Evolutionary conservation across 2,113 vertebrate species (phyloP), one percentile per base, ranked within the genome.

Genomic region (Percopsis transmontana): DNA sequence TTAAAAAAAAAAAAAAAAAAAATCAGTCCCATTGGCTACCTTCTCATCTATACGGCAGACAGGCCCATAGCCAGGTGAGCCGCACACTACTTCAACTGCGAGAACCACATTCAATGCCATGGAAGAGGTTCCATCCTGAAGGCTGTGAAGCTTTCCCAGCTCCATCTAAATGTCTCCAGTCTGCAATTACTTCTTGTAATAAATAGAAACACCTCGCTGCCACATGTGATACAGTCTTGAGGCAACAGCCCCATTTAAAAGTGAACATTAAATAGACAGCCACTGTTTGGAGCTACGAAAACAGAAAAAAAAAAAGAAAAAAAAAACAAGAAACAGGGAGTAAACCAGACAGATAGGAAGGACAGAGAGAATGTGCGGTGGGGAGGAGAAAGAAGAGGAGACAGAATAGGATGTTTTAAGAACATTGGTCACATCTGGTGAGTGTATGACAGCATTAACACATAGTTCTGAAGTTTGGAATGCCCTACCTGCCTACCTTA

Each of bases 161-260:
- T 81, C 27, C 33, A 54, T n/a, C n/a, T n/a, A n/a, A n/a, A n/a
- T n/a, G n/a, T n/a, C n/a, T n/a, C 6, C 42, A 67, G 24, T 18
- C 27, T 55, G 66, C 38, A 20, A 55, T 33, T 48, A 45, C 33
- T 50, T 73, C 80, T 76, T 58, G 58, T 86, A 77, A 74, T 47
- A 40, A 68, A 14, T 20, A 52, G 54, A 58, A 50, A 33, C 48
- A 50, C 38, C 52, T 12, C 47, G 64, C 23, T 58, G 40, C 12
- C 45, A 54, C 11, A 70, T 20, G 41, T 76, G 74, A 85, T 23
- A 39, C 59, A 12, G 1, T 40, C 55, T 77, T 12, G 10, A 58
- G 68, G 72, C 69, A 51, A 18, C 66, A 40, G 12, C 16, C 23
- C 40, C 66, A 27, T 71, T 77, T 57, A 65, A 53, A 70, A 45